Percentiles rank a stretch among this genome's conserved stretches.
Evolutionary conservation across 2,113 vertebrate species (phyloP).

Genomic region (Riparia riparia): DNA sequence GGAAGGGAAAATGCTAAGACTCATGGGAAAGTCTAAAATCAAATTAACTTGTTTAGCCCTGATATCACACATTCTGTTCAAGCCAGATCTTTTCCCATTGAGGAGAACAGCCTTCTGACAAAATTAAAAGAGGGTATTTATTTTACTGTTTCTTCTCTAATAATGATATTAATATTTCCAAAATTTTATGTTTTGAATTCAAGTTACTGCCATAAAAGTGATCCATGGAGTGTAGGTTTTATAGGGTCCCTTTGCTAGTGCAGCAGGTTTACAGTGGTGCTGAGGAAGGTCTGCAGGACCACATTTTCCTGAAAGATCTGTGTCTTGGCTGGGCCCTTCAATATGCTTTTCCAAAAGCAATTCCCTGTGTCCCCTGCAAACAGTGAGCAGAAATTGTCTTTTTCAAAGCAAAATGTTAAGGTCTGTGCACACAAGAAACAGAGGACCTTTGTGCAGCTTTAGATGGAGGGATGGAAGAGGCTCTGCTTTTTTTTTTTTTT

Average conservation of each 20-base stretch:
- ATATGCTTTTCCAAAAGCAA: slow-evolving; percentile 9
- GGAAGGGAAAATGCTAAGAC: slow-evolving; percentile 6
- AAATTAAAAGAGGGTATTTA: neutral
- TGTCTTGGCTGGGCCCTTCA: neutral
- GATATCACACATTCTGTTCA: neutral
- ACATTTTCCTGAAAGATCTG: neutral
- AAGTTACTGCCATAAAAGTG: neutral
- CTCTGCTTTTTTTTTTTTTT: slow-evolving; percentile 6
- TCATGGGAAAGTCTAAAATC: slow-evolving; percentile 11
- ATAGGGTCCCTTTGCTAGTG: neutral
- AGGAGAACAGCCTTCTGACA: neutral
- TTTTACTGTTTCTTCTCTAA: neutral
- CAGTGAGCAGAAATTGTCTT: neutral
- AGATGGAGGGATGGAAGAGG: neutral
- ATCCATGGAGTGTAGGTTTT: neutral
- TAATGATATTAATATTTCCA: neutral
- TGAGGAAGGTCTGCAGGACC: neutral
- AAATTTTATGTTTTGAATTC: neutral
- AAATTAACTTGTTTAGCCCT: slow-evolving; percentile 22
- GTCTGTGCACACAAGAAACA: neutral
- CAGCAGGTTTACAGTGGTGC: neutral
- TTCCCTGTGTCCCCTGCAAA: neutral
- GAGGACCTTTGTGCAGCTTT: neutral
- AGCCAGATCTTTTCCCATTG: neutral
- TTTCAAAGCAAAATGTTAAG: neutral